Evolutionary conservation across 2,797 vertebrate genomes (phyloP), one percentile per base, ranked within the genome.

Genomic region (Manis crassicaudata): DNA sequence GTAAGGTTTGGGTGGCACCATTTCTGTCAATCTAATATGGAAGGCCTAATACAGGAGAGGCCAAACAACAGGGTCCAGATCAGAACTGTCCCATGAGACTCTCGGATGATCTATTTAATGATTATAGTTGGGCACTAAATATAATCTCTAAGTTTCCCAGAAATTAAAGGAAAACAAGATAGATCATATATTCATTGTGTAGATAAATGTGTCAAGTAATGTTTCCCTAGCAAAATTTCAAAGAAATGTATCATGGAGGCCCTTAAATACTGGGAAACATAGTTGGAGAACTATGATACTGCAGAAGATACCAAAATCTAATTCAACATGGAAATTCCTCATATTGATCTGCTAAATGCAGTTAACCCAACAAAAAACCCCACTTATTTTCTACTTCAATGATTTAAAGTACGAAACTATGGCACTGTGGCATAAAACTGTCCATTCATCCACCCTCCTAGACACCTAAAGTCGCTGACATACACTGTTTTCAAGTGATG

Each of bases 401-500:
- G 43, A 56, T 92, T 68, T 35, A 35, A 67, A 40, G 40, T 16
- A 54, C 21, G 23, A 32, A 60, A 9, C 62, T 18, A 52, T 35
- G 83, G 86, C 8, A 0, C 27, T 58, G 72, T 29, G 82, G 81
- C 96, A 97, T 40, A 90, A 70, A 96, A 95, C 98, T 79, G 25
- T 46, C 83, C 90, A 91, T 88, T 88, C 82, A 94, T 81, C 95
- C 94, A 29, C 10, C 23, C 9, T 27, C 72, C 21, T n/a, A 35
- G 94, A 96, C 76, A 93, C 93, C 83, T 63, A 21, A 76, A 5
- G 16, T 7, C 35, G 94, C 40, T 20, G 95, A 29, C 63, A 93
- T 54, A 76, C 79, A 68, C 11, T 79, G 89, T 70, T 97, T 97
- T 72, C 0, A 21, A 96, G 76, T 95, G 90, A 96, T 98, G 98